These are phyloP conservation scores for Cnemophilus loriae DNA, from an alignment of 2,113 vertebrate species.

Conservation along the genomic window DNA sequence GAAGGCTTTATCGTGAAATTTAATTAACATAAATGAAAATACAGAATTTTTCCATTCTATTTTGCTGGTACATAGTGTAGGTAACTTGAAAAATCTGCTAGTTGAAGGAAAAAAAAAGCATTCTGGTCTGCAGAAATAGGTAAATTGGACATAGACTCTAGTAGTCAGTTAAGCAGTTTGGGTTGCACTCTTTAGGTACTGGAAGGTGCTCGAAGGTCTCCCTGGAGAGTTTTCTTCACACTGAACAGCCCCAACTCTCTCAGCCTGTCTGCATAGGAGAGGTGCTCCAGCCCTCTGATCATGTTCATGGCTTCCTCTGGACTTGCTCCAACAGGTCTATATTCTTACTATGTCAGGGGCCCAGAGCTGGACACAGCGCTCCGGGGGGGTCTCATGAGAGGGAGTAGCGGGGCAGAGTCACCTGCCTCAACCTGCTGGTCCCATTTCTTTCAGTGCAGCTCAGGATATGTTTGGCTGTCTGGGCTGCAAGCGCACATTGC, in stretches of 20 bases:
- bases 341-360: not conserved
- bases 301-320: not conserved
- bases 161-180: not conserved
- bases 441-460: not conserved
- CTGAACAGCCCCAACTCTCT: not conserved
- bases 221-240: not conserved
- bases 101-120: not conserved
- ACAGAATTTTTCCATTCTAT: not conserved
- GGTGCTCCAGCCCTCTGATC: not conserved
- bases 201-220: not conserved
- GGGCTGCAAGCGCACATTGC: accelerated
- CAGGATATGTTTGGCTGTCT: not conserved
- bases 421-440: not conserved
- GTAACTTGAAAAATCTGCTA: not conserved
- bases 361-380: not conserved
- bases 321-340: not conserved
- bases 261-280: not conserved
- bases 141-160: not conserved
- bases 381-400: not conserved
- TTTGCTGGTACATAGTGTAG: not conserved
- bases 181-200: not conserved
- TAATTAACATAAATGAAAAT: not conserved
- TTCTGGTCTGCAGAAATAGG: not conserved
- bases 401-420: not conserved
- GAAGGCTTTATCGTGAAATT: not conserved